phyloP scores from a whole-genome alignment of 2,113 vertebrate species.

The Rhabdornis inornatus region DNA sequence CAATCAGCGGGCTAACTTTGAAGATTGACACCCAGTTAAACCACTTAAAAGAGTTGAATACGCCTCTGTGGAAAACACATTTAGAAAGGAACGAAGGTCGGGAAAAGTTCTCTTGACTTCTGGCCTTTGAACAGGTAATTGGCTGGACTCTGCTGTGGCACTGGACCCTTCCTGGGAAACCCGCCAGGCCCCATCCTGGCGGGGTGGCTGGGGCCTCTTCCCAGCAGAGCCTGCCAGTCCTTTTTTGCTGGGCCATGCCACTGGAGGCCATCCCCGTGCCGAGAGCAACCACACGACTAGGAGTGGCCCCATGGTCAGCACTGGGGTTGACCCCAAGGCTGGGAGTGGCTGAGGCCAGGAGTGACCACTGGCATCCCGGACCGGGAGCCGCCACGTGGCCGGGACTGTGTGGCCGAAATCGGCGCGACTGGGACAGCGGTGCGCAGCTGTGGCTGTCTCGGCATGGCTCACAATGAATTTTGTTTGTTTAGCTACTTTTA shows the following conservation, averaged over 20 bases:
- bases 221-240: rapidly evolving
- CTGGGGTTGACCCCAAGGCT: rapidly evolving
- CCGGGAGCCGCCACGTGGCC: rapidly evolving
- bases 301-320: rapidly evolving
- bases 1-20: not conserved
- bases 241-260: not conserved
- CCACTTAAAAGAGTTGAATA: not conserved
- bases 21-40: not conserved
- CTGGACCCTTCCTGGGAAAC: no score
- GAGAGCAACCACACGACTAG: rapidly evolving
- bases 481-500: not conserved
- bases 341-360: no score
- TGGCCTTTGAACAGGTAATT: rapidly evolving
- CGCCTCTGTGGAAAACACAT: rapidly evolving
- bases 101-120: rapidly evolving
- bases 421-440: rapidly evolving
- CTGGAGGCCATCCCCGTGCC: not conserved
- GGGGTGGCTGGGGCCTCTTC: no score
- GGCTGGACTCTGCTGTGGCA: rapidly evolving
- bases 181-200: not conserved
- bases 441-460: rapidly evolving
- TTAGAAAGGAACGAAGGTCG: rapidly evolving
- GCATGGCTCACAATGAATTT: not conserved
- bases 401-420: rapidly evolving
- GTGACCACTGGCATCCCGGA: no score